Evolutionary conservation across 1,140 invertebrate species (phyloP), one percentile per base, ranked within the genome.

Genomic region (Sitophilus oryzae): DNA sequence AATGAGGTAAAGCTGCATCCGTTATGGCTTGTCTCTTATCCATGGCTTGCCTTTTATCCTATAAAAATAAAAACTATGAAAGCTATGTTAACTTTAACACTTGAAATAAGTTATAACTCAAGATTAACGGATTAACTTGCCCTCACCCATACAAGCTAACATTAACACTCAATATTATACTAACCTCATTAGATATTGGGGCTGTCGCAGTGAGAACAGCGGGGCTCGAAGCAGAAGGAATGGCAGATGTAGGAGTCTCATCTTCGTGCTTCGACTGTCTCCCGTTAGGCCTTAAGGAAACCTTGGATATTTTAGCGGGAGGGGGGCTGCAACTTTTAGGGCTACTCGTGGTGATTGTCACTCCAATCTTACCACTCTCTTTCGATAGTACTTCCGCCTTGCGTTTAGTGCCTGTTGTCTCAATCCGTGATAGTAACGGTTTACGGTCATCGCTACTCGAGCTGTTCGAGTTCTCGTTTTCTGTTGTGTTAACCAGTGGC

Each of bases 351-450:
- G 87, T 90, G 47, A 91, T 92, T 11, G 88, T 91, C 16, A 91
- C 88, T 35, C 89, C 89, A 60, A 91, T 91, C 74, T 91, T 92
- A 1, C 89, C 89, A 2, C 88, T 90, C 69, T 91, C 88, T 57
- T 86, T 84, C 36, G 82, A 84, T 1, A 91, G 74, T 1, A 91
- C 88, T 60, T 90, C 88, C 0, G 87, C 88, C 72, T 91, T 91
- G 50, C 88, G 79, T 69, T 91, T 91, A 16, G 85, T 81, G 15
- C 84, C 67, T 1, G 58, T 67, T 1, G 58, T 67, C 60, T 77
- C 76, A 43, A 76, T 72, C 14, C 76, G 66, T 0, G 56, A 56
- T 20, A 77, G 40, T 20, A 78, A 63, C 8, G 77, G 77, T 46
- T 72, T 72, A 23, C 76, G 72, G 20, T 77, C 74, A 23, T 77